Percentiles rank a stretch among this genome's conserved stretches.
Evolutionary conservation across 1,140 invertebrate species (phyloP).

Genomic region (Eupristina koningsbergeri): DNA sequence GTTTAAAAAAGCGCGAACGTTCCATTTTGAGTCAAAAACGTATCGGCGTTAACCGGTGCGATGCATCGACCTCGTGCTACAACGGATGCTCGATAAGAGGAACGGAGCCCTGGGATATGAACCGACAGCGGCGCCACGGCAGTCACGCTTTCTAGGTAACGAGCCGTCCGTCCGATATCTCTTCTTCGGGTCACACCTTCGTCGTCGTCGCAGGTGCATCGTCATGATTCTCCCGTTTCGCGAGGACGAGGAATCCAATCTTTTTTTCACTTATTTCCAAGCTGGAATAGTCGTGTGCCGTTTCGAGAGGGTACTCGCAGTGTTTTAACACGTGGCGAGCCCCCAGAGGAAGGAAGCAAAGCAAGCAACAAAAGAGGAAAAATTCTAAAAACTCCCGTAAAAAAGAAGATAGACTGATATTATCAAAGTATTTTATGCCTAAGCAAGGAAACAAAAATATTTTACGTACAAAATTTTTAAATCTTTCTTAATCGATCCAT

Average conservation of each 20-base stretch:
- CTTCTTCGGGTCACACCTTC: constrained; percentile 13
- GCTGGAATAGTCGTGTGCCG: background rate
- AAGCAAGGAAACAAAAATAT: background rate
- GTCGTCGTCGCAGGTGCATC: constrained; percentile 2
- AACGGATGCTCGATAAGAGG: constrained; percentile 52
- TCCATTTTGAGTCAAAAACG: background rate
- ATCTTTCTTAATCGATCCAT: no score
- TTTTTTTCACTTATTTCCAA: background rate
- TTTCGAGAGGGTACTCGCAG: background rate
- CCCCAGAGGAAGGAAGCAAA: background rate
- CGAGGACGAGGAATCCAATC: background rate
- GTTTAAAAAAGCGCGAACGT: background rate
- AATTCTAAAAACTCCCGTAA: background rate
- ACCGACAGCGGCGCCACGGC: constrained; percentile 10
- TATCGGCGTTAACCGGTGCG: constrained; percentile 6
- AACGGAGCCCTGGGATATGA: background rate
- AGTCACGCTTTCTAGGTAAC: constrained; percentile 56
- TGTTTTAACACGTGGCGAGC: background rate
- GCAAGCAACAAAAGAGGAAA: background rate
- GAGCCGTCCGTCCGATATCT: background rate
- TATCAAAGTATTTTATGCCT: background rate
- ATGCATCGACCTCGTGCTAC: constrained; percentile 30
- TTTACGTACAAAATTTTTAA: background rate
- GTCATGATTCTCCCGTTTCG: background rate
- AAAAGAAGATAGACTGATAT: background rate